A percentile compares a stretch with the other conserved stretches of the same genome.
These are phyloP conservation scores for Mormoops blainvillei DNA, from an alignment of 2,113 vertebrate species.

Conservation along the genomic window DNA sequence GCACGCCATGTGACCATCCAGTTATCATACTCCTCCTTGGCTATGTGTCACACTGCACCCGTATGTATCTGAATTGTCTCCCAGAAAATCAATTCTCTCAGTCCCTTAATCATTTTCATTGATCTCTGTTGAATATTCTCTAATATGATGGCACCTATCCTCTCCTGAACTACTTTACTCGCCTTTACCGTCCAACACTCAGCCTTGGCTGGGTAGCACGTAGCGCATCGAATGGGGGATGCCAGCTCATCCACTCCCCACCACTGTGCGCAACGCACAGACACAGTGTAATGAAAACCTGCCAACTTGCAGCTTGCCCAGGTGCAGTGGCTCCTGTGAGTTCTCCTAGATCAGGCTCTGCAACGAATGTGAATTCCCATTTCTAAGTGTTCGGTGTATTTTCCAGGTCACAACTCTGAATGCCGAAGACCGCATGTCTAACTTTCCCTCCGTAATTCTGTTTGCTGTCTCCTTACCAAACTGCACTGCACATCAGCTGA, in stretches of 20 bases:
- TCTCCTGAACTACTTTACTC: background rate
- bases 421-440: background rate
- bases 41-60: conserved; percentile 46
- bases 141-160: conserved; percentile 20
- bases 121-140: conserved; percentile 57
- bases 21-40: conserved; percentile 50
- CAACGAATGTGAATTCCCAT: background rate
- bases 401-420: background rate
- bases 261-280: background rate
- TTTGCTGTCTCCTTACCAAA: background rate
- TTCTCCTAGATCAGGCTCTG: background rate
- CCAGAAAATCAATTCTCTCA: conserved; percentile 62
- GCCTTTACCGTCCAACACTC: background rate
- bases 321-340: background rate
- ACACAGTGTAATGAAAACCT: background rate
- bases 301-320: no score
- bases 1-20: background rate
- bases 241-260: background rate
- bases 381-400: background rate
- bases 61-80: conserved; percentile 68
- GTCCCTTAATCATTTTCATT: conserved; percentile 68
- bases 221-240: accelerated
- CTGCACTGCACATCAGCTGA: background rate
- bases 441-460: background rate
- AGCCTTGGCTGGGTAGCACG: background rate